Percentiles rank a stretch among this genome's conserved stretches.
Evolutionary conservation across 2,888 invertebrate genomes (phyloP).

Genomic region (Candidula unifasciata): DNA sequence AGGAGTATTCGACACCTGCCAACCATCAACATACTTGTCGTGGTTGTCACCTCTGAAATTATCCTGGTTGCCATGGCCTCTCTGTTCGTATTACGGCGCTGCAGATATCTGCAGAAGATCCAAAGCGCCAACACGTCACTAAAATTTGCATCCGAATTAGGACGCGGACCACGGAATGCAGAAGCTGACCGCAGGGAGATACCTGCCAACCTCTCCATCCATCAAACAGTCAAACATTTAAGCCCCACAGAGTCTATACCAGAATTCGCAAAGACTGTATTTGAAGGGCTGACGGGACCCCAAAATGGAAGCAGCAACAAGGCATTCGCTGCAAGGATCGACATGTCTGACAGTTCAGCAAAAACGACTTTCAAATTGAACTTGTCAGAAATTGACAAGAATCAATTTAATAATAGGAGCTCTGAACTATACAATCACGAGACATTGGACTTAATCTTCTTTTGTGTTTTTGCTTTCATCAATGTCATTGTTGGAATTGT

Average conservation of each 20-base stretch:
- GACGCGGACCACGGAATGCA: background rate
- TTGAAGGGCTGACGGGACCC: background rate
- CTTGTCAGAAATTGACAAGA: background rate
- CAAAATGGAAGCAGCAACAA: background rate
- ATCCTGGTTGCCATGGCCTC: slow-evolving; percentile 9
- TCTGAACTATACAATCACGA: background rate
- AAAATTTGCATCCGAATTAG: background rate
- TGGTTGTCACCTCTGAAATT: slow-evolving; percentile 16
- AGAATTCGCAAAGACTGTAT: background rate
- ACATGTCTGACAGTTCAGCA: background rate
- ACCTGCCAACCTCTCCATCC: background rate
- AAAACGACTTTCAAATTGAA: background rate
- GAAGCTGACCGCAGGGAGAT: background rate
- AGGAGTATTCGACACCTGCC: slow-evolving; percentile 10
- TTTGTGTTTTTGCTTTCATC: background rate
- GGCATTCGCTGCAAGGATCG: background rate
- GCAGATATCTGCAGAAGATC: background rate
- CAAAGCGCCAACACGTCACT: background rate
- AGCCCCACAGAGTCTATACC: background rate
- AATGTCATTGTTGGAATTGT: background rate
- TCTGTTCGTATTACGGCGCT: background rate
- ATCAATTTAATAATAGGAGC: too few species aligned
- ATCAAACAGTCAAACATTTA: background rate
- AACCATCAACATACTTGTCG: slow-evolving; percentile 18
- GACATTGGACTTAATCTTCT: slow-evolving; percentile 9